These are phyloP conservation scores for Rostratula benghalensis DNA, from an alignment of 2,113 vertebrate genomes.

Conservation along the genomic window DNA sequence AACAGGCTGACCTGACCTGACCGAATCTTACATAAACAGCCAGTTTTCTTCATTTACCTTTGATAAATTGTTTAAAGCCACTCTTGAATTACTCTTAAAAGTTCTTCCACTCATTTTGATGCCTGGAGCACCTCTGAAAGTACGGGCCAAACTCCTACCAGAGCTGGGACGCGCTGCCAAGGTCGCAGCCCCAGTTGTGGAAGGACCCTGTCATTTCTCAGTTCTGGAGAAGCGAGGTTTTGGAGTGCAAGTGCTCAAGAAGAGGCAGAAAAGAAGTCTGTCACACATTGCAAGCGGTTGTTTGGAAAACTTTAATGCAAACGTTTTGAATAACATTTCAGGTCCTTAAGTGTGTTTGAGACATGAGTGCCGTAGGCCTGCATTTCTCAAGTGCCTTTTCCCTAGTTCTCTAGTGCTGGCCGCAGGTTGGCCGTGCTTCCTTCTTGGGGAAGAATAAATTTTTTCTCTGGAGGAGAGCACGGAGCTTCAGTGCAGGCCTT, in stretches of 20 bases:
- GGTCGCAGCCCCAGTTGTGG: neutral
- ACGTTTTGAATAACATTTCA: neutral
- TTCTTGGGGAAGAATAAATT: neutral
- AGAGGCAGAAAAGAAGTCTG: neutral
- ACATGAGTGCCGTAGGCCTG: neutral
- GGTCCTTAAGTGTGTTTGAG: neutral
- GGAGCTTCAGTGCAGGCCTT: neutral
- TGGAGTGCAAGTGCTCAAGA: neutral
- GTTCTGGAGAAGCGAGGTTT: neutral
- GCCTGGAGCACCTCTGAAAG: neutral
- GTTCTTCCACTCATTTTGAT: neutral
- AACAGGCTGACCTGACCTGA: neutral
- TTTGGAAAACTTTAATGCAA: conserved; percentile 29
- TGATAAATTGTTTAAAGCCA: neutral
- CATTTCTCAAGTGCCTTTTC: conserved; percentile 15
- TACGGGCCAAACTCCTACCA: neutral
- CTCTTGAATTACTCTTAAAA: neutral
- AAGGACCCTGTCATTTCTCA: neutral
- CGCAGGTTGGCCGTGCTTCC: neutral
- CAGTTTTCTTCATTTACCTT: neutral
- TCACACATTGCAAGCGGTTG: neutral
- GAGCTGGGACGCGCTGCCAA: neutral
- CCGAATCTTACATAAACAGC: neutral
- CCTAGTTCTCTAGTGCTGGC: neutral
- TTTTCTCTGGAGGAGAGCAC: neutral